Evolutionary conservation across 1,140 invertebrate genomes (phyloP).

Genomic region (Acyrthosiphon pisum): DNA sequence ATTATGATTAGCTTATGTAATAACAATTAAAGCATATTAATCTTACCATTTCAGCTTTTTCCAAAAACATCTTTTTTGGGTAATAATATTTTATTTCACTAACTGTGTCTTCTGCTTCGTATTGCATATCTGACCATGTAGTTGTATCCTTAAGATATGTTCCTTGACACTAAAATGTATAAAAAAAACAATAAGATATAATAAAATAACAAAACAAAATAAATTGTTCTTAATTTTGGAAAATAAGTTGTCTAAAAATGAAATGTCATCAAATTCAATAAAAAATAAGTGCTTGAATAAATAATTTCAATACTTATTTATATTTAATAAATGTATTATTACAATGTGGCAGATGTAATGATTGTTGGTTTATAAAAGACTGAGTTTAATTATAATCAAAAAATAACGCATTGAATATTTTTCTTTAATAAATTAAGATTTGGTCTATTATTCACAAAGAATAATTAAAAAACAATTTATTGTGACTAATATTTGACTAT

Average conservation of each 20-base stretch:
- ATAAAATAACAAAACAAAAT: background rate
- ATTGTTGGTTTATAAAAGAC: constrained; percentile 5
- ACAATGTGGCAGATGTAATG: background rate
- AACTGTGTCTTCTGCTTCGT: constrained; percentile 45
- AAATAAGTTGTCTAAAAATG: background rate
- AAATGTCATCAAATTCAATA: background rate
- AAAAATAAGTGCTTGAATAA: too few relatives aligned
- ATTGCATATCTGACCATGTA: constrained; percentile 51
- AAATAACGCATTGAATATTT: background rate
- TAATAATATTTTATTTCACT: constrained; percentile 50
- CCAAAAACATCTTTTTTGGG: constrained; percentile 43
- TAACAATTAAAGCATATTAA: background rate
- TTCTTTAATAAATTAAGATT: background rate
- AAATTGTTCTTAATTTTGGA: background rate
- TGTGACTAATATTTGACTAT: background rate
- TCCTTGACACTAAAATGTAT: constrained; percentile 46
- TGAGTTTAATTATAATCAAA: background rate
- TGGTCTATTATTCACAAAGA: background rate
- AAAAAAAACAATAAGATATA: background rate
- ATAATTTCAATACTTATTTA: background rate
- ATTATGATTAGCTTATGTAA: background rate
- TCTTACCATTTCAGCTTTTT: constrained; percentile 56
- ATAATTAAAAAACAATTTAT: constrained; percentile 20
- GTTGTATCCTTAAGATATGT: constrained; percentile 34
- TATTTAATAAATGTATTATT: background rate